A percentile compares a stretch with the other conserved stretches of the same genome.
Evolutionary conservation across 2,113 vertebrate species (phyloP).

Genomic region (Lasiurus borealis): DNA sequence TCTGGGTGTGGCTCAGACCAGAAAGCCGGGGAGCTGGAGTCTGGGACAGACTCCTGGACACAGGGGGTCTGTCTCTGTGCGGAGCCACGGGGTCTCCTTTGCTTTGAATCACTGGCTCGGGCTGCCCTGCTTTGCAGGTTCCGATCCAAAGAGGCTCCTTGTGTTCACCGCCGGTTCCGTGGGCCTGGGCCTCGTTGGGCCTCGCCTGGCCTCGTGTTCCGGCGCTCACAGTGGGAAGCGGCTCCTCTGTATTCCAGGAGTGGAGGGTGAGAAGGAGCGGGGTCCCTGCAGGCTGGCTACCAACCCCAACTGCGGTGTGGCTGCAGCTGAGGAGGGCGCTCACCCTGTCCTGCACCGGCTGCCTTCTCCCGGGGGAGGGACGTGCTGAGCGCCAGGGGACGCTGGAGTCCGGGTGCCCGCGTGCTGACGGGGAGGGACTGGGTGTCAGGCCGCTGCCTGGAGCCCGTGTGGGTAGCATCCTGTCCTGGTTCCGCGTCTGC

Average conservation of each 20-base stretch:
- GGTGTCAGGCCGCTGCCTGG: accelerated
- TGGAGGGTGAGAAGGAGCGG: background rate
- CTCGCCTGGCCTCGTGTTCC: background rate
- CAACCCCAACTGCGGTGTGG: accelerated
- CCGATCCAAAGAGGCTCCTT: accelerated
- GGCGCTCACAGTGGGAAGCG: accelerated
- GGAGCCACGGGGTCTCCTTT: background rate
- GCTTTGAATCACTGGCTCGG: accelerated
- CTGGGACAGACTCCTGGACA: background rate
- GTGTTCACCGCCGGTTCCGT: background rate
- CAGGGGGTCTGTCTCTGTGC: accelerated
- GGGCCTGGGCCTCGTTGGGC: background rate
- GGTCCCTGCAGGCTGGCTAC: accelerated
- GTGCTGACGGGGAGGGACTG: background rate
- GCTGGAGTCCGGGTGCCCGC: accelerated
- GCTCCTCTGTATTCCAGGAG: background rate
- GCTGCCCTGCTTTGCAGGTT: too few species aligned
- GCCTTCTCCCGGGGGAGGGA: accelerated
- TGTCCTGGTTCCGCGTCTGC: accelerated
- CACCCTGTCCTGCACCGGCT: background rate
- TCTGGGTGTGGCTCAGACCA: accelerated
- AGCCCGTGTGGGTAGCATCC: accelerated
- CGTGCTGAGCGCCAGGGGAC: accelerated
- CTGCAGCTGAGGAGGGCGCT: accelerated
- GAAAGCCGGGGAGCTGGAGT: background rate